Percentiles rank a stretch among this genome's conserved stretches.
Conservation (phyloP, 2,113 vertebrate species). For the Gavialis gangeticus region DNA sequence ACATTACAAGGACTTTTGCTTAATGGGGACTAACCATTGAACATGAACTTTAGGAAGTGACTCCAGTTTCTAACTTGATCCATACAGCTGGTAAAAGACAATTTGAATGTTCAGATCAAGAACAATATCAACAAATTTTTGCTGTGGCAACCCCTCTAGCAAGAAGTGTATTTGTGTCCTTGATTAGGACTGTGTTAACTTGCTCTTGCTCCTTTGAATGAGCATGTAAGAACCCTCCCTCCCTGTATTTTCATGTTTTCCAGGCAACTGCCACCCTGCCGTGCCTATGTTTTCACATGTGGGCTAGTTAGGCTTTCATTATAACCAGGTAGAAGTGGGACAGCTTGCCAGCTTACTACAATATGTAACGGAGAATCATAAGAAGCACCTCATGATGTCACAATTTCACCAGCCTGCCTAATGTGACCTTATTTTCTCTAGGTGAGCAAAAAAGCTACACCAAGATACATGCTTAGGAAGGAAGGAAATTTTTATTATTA, state of each 20-base stretch:
- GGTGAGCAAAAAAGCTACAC: neutral
- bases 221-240: no score
- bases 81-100: neutral
- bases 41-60: neutral
- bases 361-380: neutral
- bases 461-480: neutral
- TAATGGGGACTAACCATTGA: neutral
- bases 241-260: no score
- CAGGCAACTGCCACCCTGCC: no score
- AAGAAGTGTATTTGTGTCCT: neutral
- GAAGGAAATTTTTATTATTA: neutral
- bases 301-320: neutral
- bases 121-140: neutral
- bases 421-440: neutral
- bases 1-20: neutral
- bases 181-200: neutral
- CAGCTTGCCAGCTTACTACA: neutral
- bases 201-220: fast-evolving
- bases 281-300: no score
- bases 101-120: neutral
- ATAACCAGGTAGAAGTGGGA: neutral
- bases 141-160: neutral
- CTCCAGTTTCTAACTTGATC: neutral
- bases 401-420: neutral
- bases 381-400: neutral